These are phyloP conservation scores for Hydrozoanthus gracilis DNA, from an alignment of 92 coral and sea anemone species.

Conservation along the genomic window DNA sequence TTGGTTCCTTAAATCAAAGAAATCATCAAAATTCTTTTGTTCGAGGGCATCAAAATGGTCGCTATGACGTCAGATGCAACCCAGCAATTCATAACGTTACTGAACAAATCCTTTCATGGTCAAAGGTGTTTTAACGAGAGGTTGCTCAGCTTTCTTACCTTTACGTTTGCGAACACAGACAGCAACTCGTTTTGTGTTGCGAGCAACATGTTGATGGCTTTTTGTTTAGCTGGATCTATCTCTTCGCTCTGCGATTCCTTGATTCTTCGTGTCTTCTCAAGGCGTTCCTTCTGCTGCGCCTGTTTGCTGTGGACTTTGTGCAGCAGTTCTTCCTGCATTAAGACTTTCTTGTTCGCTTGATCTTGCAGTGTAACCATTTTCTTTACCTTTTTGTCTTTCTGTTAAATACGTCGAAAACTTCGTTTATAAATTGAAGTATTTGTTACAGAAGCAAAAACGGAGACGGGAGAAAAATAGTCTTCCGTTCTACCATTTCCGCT, in stretches of 20 bases:
- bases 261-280: constrained; percentile 85
- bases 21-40: too few species aligned
- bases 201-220: constrained; percentile 80
- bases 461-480: background rate
- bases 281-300: constrained; percentile 68
- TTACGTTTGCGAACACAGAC: constrained; percentile 74
- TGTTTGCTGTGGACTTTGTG: constrained; percentile 73
- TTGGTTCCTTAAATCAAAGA: too few species aligned
- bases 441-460: too few species aligned
- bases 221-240: constrained; percentile 67
- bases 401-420: background rate
- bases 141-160: constrained; percentile 24
- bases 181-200: constrained; percentile 86
- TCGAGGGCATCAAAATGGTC: too few species aligned
- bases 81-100: too few species aligned
- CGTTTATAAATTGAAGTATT: background rate
- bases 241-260: constrained; percentile 58
- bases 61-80: too few species aligned
- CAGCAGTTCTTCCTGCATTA: constrained; percentile 93
- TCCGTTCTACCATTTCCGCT: background rate
- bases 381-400: constrained; percentile 74
- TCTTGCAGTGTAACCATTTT: constrained; percentile 64
- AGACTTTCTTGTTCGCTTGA: constrained; percentile 75
- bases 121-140: too few species aligned
- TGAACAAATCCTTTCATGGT: too few species aligned